Conservation (phyloP, 2,888 invertebrate genomes). For the Leptogaster cylindrica region DNA sequence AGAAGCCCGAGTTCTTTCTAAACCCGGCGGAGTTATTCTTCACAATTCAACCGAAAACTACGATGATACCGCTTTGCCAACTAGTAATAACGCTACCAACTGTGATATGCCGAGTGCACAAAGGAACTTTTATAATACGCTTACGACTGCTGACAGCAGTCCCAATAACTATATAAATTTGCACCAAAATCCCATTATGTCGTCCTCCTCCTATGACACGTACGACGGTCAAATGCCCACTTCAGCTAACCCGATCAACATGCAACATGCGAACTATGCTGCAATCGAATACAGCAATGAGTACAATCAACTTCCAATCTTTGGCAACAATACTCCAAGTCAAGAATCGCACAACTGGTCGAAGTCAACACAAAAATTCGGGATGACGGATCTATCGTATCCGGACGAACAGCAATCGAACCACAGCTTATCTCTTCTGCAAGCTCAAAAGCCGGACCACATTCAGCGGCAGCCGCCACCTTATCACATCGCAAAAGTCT, state of each 20-base stretch:
- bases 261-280: neutral
- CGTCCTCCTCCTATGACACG: neutral
- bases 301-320: neutral
- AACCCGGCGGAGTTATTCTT: constrained; percentile 38
- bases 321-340: neutral
- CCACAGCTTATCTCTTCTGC: constrained; percentile 48
- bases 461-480: constrained; percentile 70
- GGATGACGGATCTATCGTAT: constrained; percentile 13
- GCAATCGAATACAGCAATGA: neutral
- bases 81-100: constrained; percentile 16
- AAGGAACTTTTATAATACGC: constrained; percentile 14
- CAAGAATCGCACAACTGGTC: neutral
- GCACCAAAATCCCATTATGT: neutral
- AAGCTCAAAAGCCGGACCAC: constrained; percentile 45
- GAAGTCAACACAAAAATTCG: no score
- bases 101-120: constrained; percentile 17
- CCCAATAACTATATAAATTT: constrained; percentile 2
- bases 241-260: neutral
- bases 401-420: constrained; percentile 41
- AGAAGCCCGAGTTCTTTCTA: constrained; percentile 53
- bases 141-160: neutral
- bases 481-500: constrained; percentile 83
- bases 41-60: constrained; percentile 2
- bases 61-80: neutral
- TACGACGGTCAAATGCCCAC: neutral